A percentile compares a stretch with the other conserved stretches of the same genome.
phyloP scores from a whole-genome alignment of 2,797 vertebrate genomes.

The Decapterus maruadsi region DNA sequence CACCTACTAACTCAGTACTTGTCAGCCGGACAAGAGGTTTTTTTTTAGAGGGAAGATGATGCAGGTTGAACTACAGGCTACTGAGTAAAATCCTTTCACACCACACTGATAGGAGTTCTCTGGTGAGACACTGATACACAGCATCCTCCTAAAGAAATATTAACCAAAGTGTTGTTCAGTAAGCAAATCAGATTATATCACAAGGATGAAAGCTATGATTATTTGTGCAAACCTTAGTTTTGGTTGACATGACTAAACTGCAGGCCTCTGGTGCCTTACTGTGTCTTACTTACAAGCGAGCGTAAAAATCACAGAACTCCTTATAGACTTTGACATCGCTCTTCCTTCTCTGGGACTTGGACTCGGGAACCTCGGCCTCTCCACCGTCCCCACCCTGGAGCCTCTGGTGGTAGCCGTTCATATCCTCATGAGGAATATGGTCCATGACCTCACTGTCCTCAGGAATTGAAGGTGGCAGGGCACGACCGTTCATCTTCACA shows the following conservation, averaged over 20 bases:
- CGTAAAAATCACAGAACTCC: slow-evolving; percentile 99
- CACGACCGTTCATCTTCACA: slow-evolving; percentile 85
- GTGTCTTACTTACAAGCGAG: slow-evolving; percentile 95
- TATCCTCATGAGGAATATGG: slow-evolving; percentile 50
- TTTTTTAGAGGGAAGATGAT: not conserved
- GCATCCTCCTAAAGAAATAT: not conserved
- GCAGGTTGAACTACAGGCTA: not conserved
- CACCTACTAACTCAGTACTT: not conserved
- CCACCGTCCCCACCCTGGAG: slow-evolving; percentile 72
- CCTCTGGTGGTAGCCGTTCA: slow-evolving; percentile 76
- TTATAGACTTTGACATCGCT: slow-evolving; percentile 98
- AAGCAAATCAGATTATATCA: not conserved
- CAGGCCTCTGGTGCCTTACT: no score
- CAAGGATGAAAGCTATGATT: not conserved
- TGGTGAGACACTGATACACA: not conserved
- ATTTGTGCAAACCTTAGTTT: not conserved
- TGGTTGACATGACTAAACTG: not conserved
- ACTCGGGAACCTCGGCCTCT: slow-evolving; percentile 90
- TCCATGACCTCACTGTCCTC: slow-evolving; percentile 87
- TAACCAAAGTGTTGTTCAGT: not conserved
- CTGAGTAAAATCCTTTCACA: slow-evolving; percentile 1
- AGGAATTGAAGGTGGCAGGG: slow-evolving; percentile 84
- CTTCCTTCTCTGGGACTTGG: slow-evolving; percentile 92
- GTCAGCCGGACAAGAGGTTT: not conserved
- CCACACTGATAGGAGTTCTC: not conserved